Conservation (phyloP, 2,797 vertebrate species). For the Nasua narica region DNA sequence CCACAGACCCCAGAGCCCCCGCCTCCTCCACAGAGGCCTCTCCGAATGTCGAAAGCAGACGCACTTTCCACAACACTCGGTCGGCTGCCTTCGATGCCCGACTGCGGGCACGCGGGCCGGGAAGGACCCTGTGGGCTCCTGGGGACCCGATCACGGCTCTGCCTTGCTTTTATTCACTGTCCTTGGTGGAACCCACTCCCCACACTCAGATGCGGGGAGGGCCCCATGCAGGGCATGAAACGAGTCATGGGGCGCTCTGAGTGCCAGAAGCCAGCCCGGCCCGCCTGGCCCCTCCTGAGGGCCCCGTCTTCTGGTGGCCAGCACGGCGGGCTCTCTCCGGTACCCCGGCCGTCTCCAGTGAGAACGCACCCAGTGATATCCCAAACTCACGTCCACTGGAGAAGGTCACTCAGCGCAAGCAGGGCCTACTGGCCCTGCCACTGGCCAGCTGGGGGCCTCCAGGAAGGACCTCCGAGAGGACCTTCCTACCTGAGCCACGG, state of each 20-base stretch:
- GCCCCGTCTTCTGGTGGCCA: neutral
- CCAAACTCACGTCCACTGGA: neutral
- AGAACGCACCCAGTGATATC: too few species aligned
- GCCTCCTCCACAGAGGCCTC: neutral
- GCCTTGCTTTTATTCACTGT: neutral
- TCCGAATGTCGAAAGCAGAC: neutral
- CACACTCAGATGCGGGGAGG: neutral
- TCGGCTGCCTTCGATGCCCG: too few species aligned
- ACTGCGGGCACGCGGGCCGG: neutral
- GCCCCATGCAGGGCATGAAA: neutral
- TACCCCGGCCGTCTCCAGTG: too few species aligned
- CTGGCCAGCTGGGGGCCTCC: neutral
- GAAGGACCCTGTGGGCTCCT: neutral
- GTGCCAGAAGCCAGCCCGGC: accelerated
- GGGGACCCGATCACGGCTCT: too few species aligned
- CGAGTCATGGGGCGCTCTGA: neutral
- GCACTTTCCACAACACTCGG: neutral
- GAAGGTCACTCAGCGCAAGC: neutral
- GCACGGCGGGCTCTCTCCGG: too few species aligned
- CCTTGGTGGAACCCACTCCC: neutral
- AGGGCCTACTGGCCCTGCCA: neutral
- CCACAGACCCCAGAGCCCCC: neutral
- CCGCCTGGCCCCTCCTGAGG: neutral
- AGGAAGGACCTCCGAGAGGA: neutral
- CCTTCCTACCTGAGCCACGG: accelerated